Conservation (phyloP, 2,113 vertebrate species). For the Python bivittatus region DNA sequence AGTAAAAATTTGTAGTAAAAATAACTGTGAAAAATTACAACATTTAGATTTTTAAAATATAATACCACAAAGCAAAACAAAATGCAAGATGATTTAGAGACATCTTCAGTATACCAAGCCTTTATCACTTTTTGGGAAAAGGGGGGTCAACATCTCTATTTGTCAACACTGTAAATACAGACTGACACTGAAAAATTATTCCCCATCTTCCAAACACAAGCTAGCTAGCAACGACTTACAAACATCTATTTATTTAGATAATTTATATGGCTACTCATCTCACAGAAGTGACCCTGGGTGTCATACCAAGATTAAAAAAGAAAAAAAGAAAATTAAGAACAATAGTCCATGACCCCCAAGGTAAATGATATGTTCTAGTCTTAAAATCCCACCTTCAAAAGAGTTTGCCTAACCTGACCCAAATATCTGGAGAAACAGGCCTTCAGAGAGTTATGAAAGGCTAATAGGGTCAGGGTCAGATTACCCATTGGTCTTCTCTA, state of each 20-base stretch:
- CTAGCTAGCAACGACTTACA: background rate
- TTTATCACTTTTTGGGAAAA: background rate
- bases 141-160: background rate
- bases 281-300: background rate
- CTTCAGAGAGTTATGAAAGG: background rate
- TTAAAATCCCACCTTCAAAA: background rate
- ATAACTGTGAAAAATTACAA: background rate
- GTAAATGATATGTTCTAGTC: background rate
- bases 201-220: background rate
- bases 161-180: background rate
- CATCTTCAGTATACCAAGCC: background rate
- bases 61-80: background rate
- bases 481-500: background rate
- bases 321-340: background rate
- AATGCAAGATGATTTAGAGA: background rate
- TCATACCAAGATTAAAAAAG: background rate
- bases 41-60: background rate
- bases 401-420: background rate
- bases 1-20: background rate
- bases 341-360: background rate
- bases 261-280: background rate
- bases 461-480: background rate
- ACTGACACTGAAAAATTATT: background rate
- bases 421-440: background rate
- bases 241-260: background rate